Evolutionary conservation across 1,140 invertebrate genomes (phyloP).

Genomic region (Chionoecetes opilio): DNA sequence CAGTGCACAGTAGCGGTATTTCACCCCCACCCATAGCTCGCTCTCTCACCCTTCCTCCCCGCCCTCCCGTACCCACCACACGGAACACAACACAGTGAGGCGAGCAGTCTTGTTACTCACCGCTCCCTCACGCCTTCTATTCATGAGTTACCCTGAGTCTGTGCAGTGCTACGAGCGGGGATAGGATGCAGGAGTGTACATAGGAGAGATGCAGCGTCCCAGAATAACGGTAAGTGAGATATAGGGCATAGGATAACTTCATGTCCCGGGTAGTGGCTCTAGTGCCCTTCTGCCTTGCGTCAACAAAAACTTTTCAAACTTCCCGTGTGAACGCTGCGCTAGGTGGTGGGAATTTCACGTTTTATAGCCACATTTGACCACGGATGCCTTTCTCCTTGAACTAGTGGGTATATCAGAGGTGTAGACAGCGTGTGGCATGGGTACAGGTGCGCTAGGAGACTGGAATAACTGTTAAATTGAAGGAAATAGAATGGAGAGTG

Average conservation of each 20-base stretch:
- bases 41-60: not conserved
- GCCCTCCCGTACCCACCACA: constrained; percentile 73
- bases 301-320: constrained; percentile 80
- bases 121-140: constrained; percentile 35
- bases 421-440: not conserved
- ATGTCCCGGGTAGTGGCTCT: constrained; percentile 52
- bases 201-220: not conserved
- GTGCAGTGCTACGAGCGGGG: not conserved
- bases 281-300: constrained; percentile 71
- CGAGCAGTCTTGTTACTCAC: constrained; percentile 67
- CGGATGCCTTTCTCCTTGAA: not conserved
- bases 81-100: constrained; percentile 66
- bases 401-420: not conserved
- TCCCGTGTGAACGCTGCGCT: constrained; percentile 78
- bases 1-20: constrained; percentile 60
- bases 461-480: constrained; percentile 67
- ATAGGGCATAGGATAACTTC: not conserved
- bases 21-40: constrained; percentile 40
- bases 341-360: constrained; percentile 78
- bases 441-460: no score
- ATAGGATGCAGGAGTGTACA: not conserved
- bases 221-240: not conserved
- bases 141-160: constrained; percentile 38
- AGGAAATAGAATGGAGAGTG: constrained; percentile 72
- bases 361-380: not conserved